Percentiles rank a stretch among this genome's conserved stretches.
phyloP scores from a whole-genome alignment of 1,140 invertebrate species.

The Drosophila funebris region DNA sequence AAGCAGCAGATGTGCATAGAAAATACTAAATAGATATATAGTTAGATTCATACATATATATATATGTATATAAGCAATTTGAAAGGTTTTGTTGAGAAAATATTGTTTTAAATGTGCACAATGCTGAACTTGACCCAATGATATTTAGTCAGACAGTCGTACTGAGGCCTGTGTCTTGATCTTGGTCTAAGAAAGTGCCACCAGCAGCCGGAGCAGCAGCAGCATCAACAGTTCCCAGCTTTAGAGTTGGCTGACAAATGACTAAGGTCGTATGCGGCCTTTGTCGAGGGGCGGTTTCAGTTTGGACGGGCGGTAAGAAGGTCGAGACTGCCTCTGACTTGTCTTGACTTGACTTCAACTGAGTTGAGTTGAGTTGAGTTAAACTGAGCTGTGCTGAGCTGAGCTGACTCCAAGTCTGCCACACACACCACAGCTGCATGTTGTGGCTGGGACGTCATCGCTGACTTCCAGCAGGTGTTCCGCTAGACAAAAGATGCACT shows the following conservation, averaged over 20 bases:
- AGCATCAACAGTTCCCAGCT: slow-evolving; percentile 49
- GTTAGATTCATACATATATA: background rate
- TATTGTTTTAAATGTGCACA: slow-evolving; percentile 68
- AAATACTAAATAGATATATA: slow-evolving; percentile 49
- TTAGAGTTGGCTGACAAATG: slow-evolving; percentile 68
- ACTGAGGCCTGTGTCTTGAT: slow-evolving; percentile 22
- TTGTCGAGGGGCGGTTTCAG: slow-evolving; percentile 68
- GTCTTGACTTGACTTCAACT: slow-evolving; percentile 31
- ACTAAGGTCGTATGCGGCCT: slow-evolving; percentile 74
- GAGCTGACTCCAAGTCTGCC: slow-evolving; percentile 36
- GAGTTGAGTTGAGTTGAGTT: background rate
- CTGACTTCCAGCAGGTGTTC: slow-evolving; percentile 67
- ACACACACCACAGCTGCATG: slow-evolving; percentile 41
- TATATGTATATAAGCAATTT: slow-evolving; percentile 8
- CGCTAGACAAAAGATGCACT: slow-evolving; percentile 73
- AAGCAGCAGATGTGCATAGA: slow-evolving; percentile 33
- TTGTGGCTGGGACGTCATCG: slow-evolving; percentile 39
- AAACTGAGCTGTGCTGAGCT: background rate
- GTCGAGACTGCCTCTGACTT: slow-evolving; percentile 60
- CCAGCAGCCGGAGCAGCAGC: slow-evolving; percentile 34
- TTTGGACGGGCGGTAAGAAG: slow-evolving; percentile 76
- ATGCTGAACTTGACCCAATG: slow-evolving; percentile 77
- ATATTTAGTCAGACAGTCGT: slow-evolving; percentile 68
- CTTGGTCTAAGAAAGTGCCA: slow-evolving; percentile 67
- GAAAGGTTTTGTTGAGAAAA: slow-evolving; percentile 51